phyloP scores from a whole-genome alignment of 2,113 vertebrate genomes.

The Numenius arquata region DNA sequence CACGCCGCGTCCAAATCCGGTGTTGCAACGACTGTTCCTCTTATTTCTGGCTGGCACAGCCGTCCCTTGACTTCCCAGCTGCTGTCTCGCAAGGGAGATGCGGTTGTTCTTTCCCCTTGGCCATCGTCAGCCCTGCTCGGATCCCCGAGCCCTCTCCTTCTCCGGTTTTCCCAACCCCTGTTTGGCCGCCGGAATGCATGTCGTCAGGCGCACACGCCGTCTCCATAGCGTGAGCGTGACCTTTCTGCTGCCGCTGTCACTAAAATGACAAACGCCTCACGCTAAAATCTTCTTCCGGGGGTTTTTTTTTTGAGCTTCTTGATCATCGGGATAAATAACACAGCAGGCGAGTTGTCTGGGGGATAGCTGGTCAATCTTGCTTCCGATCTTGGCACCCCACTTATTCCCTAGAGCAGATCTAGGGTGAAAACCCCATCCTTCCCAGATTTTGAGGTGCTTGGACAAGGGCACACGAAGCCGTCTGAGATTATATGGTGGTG shows the following conservation, averaged over 20 bases:
- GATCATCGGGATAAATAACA: neutral
- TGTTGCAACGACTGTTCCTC: rapidly evolving
- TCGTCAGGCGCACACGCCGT: rapidly evolving
- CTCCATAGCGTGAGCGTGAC: neutral
- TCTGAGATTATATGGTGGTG: rapidly evolving
- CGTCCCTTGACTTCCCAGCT: neutral
- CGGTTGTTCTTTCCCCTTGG: neutral
- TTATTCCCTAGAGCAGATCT: neutral
- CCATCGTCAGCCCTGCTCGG: rapidly evolving
- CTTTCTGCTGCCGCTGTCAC: neutral
- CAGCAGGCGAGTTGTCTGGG: neutral
- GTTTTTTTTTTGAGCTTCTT: neutral
- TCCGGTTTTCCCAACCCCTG: neutral
- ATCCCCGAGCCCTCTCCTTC: neutral
- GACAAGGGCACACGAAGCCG: rapidly evolving
- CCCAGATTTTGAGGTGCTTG: neutral
- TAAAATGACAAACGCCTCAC: neutral
- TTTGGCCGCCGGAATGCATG: rapidly evolving
- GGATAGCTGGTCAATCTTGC: neutral
- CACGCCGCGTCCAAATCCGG: rapidly evolving
- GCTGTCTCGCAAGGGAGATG: rapidly evolving
- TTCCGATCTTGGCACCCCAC: neutral
- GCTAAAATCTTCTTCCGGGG: too few species aligned
- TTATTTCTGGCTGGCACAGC: rapidly evolving
- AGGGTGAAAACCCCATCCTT: neutral